Evolutionary conservation across 2,888 invertebrate genomes (phyloP), one percentile per base, ranked within the genome.

Genomic region (Mechanitis mazaeus): DNA sequence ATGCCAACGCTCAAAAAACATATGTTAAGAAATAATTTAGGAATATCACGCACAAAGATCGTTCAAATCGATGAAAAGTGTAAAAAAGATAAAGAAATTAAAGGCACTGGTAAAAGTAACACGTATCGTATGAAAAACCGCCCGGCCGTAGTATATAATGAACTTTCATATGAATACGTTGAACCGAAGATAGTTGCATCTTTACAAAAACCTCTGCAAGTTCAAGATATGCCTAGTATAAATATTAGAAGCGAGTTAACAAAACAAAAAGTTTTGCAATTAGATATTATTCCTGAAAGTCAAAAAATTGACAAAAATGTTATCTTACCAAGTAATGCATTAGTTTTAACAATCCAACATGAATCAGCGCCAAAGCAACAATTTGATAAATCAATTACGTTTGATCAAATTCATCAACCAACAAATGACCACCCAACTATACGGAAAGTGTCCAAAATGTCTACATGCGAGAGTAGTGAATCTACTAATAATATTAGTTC

Each of bases 151-250:
- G 74, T 78, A 58, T 90, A 89, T 69, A 83, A 79, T 64, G 89
- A 89, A 72, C 78, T 83, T 67, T 72, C 76, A 59, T 80, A 74
- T 71, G 74, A 81, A 72, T 78, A 85, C 68, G 65, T 72, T 55
- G 80, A 84, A 71, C 75, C 78, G 47, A 75, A 77, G 70, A 65
- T 64, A 56, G 73, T 68, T 55, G 45, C 60, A 50, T 65, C 38
- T 53, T 66, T 72, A 45, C 70, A 61, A 54, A 84, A 78, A 71
- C 62, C 68, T 57, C 75, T 91, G 63, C 74, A 82, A 69, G 71
- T 90, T 67, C 91, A 91, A 79, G 75, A 79, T 69, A 86, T 91
- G 86, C 91, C 91, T 56, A 80, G 85, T 60, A 85, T 92, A 64
- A 87, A 85, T 71, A 92, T 92, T 65, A 84, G 88, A 73, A 83